These are phyloP conservation scores for Chaetodon trifascialis DNA, from an alignment of 2,113 vertebrate genomes.

Conservation along the genomic window DNA sequence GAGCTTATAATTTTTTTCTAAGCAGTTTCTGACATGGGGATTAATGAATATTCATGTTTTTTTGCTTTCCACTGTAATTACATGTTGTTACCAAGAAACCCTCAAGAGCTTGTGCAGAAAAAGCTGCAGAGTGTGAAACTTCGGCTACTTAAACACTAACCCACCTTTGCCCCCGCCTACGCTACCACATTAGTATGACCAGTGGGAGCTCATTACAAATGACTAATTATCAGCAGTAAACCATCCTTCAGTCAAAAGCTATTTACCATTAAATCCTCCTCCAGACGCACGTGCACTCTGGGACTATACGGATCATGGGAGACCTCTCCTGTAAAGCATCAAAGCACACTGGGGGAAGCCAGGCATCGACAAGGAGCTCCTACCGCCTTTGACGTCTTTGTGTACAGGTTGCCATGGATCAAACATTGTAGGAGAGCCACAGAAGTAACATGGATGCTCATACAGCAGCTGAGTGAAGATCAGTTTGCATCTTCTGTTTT, in stretches of 20 bases:
- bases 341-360: constrained; percentile 12
- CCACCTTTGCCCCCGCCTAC: neutral
- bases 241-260: constrained; percentile 20
- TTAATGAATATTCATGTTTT: neutral
- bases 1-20: neutral
- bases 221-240: constrained; percentile 17
- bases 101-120: neutral
- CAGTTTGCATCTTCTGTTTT: neutral
- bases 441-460: neutral
- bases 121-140: neutral
- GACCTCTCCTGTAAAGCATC: constrained; percentile 41
- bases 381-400: constrained; percentile 47
- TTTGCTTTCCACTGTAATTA: neutral
- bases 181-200: neutral
- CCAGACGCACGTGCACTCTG: neutral
- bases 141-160: neutral
- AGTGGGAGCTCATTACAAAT: constrained; percentile 49
- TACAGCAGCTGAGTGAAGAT: neutral
- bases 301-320: constrained; percentile 52
- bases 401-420: constrained; percentile 37
- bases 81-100: neutral
- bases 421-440: neutral
- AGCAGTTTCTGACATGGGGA: neutral
- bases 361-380: constrained; percentile 47
- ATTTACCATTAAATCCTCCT: constrained; percentile 33